phyloP scores from a whole-genome alignment of 2,888 invertebrate genomes.

The Formica aserva region DNA sequence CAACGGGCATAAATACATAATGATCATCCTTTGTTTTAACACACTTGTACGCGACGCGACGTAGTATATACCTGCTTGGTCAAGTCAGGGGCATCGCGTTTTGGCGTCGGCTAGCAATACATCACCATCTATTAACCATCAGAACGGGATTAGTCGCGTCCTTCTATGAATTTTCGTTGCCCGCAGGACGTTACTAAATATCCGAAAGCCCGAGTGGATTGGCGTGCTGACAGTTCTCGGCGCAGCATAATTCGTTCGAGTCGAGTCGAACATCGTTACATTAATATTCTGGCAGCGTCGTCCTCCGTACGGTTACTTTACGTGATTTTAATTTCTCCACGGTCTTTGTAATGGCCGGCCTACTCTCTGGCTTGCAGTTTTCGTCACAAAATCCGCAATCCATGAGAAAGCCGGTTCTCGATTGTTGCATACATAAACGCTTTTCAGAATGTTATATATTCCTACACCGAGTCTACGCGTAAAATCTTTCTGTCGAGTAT shows the following conservation, averaged over 20 bases:
- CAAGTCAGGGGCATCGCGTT: not conserved
- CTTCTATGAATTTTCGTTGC: conserved; percentile 70
- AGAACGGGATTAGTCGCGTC: conserved; percentile 59
- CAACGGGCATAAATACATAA: conserved; percentile 29
- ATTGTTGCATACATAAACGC: not conserved
- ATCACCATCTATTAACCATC: conserved; percentile 63
- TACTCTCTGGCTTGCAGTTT: conserved; percentile 75
- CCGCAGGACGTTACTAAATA: conserved; percentile 71
- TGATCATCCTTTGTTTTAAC: conserved; percentile 40
- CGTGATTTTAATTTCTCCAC: conserved; percentile 60
- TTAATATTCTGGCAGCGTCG: conserved; percentile 81
- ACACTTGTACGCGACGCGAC: not conserved
- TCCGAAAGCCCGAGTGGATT: conserved; percentile 74
- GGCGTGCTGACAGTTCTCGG: conserved; percentile 78
- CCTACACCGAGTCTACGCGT: not conserved
- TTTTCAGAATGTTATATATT: not conserved
- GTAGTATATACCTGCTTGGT: not conserved
- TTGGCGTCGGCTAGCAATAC: conserved; percentile 38
- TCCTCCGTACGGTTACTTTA: conserved; percentile 67
- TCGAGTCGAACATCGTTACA: conserved; percentile 77
- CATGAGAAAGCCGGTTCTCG: not conserved
- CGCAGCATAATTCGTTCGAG: conserved; percentile 77
- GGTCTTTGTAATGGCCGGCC: conserved; percentile 62
- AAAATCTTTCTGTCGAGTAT: not conserved
- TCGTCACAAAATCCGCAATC: conserved; percentile 43